Percentiles rank a stretch among this genome's conserved stretches.
phyloP scores from a whole-genome alignment of 2,113 vertebrate species.

The Brevimyrus niger region DNA sequence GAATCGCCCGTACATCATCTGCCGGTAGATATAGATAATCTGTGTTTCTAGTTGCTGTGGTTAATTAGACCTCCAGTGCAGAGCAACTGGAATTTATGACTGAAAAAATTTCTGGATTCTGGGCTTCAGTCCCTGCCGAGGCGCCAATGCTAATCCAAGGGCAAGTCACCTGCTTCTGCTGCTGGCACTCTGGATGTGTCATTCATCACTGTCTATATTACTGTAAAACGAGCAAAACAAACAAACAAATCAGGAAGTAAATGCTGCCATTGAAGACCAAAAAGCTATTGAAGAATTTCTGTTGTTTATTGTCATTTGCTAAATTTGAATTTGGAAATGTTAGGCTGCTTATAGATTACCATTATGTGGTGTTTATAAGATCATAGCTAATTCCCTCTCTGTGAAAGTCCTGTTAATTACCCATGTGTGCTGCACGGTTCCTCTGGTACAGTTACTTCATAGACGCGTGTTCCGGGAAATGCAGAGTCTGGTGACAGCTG shows the following conservation, averaged over 20 bases:
- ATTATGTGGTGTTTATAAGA: not conserved
- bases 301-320: not conserved
- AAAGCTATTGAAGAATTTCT: not conserved
- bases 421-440: not conserved
- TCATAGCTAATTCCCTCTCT: not conserved
- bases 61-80: slow-evolving; percentile 35
- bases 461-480: not conserved
- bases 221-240: not conserved
- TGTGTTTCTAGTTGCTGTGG: slow-evolving; percentile 32
- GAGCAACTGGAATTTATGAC: slow-evolving; percentile 27
- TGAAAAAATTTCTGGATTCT: slow-evolving; percentile 9
- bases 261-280: not conserved
- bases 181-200: not conserved
- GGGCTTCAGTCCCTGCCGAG: not conserved
- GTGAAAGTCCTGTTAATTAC: not conserved
- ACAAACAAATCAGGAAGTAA: slow-evolving; percentile 1
- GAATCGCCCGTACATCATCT: not conserved
- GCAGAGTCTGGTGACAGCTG: not conserved
- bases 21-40: slow-evolving; percentile 18
- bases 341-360: not conserved
- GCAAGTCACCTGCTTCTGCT: slow-evolving; percentile 22
- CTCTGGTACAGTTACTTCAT: not conserved
- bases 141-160: slow-evolving; percentile 10
- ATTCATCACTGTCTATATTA: slow-evolving; percentile 19
- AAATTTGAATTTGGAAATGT: not conserved